Evolutionary conservation across 2,113 vertebrate species (phyloP).

Genomic region (Dinomys branickii): DNA sequence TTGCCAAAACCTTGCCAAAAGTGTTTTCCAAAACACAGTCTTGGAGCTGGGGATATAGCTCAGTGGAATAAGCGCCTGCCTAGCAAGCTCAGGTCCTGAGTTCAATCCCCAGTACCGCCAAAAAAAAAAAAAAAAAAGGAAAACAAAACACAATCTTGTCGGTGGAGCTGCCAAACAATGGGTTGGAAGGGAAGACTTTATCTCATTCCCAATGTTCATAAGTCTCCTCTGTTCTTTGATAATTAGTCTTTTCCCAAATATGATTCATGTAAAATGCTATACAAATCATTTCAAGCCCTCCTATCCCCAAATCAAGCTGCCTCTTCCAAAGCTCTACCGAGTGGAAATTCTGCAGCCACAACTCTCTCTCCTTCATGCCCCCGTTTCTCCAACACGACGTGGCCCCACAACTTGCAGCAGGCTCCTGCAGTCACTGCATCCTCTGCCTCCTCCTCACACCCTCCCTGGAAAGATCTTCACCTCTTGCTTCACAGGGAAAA

Average conservation of each 20-base stretch:
- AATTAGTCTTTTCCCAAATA: not conserved
- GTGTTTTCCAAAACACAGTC: no score
- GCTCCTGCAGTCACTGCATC: not conserved
- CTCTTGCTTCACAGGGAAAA: not conserved
- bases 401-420: not conserved
- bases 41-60: no score
- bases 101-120: no score
- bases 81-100: no score
- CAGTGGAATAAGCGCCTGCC: no score
- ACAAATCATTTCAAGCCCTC: not conserved
- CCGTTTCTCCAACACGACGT: not conserved
- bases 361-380: not conserved
- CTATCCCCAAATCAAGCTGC: not conserved
- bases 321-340: not conserved
- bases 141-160: no score
- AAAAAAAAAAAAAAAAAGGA: no score
- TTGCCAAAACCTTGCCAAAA: not conserved
- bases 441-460: not conserved
- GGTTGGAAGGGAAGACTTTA: not conserved
- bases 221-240: not conserved
- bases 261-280: not conserved
- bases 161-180: not conserved
- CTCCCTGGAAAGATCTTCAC: not conserved
- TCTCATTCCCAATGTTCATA: fast-evolving
- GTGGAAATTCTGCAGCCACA: not conserved